Evolutionary conservation across 1,140 invertebrate genomes (phyloP).

Genomic region (Vanessa tameamea): DNA sequence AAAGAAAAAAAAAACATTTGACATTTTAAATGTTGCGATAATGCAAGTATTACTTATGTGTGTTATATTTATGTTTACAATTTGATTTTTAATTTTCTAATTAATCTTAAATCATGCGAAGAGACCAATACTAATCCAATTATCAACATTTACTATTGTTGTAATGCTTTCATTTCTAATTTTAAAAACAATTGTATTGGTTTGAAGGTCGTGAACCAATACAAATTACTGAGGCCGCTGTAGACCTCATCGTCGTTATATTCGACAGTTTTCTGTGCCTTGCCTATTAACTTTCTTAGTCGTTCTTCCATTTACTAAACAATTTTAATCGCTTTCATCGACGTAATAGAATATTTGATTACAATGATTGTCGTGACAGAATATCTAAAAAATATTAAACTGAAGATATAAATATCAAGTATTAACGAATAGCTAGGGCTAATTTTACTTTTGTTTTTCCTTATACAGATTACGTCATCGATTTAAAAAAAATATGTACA

Average conservation of each 20-base stretch:
- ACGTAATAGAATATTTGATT: constrained; percentile 53
- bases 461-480: no score
- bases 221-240: constrained; percentile 9
- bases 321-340: constrained; percentile 69
- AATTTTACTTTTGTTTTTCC: no score
- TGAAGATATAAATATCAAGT: background rate
- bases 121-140: background rate
- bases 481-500: no score
- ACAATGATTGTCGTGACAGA: constrained; percentile 55
- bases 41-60: background rate
- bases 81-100: background rate
- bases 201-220: constrained; percentile 16
- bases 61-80: background rate
- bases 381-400: background rate
- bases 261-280: constrained; percentile 12
- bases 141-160: background rate
- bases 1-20: background rate
- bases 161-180: constrained; percentile 6
- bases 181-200: constrained; percentile 3
- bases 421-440: background rate
- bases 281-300: constrained; percentile 54
- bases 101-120: background rate
- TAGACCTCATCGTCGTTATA: constrained; percentile 3
- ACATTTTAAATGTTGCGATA: no score
- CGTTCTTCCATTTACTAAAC: constrained; percentile 62